These are phyloP conservation scores for Prionailurus viverrinus DNA, from an alignment of 2,113 vertebrate species.

Conservation along the genomic window DNA sequence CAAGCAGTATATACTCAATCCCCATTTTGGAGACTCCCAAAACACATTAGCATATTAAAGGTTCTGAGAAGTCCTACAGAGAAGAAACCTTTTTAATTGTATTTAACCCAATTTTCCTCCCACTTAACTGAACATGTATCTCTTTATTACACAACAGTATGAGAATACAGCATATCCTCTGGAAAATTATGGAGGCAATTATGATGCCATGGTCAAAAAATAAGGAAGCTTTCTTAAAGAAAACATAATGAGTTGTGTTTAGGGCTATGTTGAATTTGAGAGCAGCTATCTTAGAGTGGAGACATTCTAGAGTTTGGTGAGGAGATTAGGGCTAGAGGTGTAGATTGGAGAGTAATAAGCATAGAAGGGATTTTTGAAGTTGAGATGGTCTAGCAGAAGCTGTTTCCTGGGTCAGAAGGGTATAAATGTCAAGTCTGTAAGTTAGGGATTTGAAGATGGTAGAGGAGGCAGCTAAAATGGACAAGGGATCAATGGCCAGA, in stretches of 20 bases:
- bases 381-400: neutral
- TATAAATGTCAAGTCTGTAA: neutral
- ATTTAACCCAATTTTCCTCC: neutral
- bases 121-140: neutral
- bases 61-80: neutral
- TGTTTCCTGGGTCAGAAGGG: neutral
- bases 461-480: neutral
- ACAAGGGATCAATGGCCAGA: neutral
- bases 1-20: neutral
- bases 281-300: neutral
- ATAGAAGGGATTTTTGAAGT: neutral
- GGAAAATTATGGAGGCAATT: neutral
- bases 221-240: constrained; percentile 1
- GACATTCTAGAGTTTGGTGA: neutral
- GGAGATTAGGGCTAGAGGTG: neutral
- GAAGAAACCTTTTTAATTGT: neutral
- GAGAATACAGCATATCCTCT: neutral
- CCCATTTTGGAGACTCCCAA: neutral
- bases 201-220: neutral
- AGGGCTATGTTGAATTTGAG: neutral
- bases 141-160: neutral
- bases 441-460: neutral
- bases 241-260: constrained; percentile 1
- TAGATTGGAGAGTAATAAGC: neutral
- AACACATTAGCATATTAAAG: neutral